Conservation (phyloP, 1,140 invertebrate species). For the Eulimnadia texana region DNA sequence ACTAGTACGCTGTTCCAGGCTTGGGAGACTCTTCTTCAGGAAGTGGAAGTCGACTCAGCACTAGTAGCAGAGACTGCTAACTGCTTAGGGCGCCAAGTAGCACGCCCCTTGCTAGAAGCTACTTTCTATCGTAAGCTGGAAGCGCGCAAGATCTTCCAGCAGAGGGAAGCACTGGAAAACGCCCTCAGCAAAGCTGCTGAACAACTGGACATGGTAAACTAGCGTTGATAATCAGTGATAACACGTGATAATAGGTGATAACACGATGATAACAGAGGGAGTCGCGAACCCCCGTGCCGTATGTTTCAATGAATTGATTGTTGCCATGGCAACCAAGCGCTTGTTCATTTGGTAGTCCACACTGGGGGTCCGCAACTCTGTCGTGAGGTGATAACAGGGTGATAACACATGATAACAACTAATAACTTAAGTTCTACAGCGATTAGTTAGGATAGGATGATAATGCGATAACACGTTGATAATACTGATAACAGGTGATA, state of each 20-base stretch:
- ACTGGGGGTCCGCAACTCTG: not conserved
- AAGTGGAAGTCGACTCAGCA: slow-evolving; percentile 82
- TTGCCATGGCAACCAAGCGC: too few relatives aligned
- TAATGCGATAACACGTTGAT: too few relatives aligned
- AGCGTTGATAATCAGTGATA: not conserved
- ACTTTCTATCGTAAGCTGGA: slow-evolving; percentile 87
- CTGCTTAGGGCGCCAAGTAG: slow-evolving; percentile 66
- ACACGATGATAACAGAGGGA: too few relatives aligned
- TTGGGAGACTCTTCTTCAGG: slow-evolving; percentile 82
- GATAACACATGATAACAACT: too few relatives aligned
- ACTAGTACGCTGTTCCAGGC: slow-evolving; percentile 69
- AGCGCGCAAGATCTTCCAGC: slow-evolving; percentile 75
- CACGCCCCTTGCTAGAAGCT: slow-evolving; percentile 70
- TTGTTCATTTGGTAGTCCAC: too few relatives aligned
- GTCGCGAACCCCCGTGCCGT: too few relatives aligned
- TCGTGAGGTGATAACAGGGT: not conserved
- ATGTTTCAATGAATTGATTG: too few relatives aligned
- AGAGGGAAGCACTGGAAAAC: slow-evolving; percentile 80
- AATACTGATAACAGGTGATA: too few relatives aligned
- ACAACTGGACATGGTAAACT: slow-evolving; percentile 58
- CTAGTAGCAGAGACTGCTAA: slow-evolving; percentile 73
- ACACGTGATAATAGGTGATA: too few relatives aligned
- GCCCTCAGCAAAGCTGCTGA: slow-evolving; percentile 79
- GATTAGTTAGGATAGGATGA: too few relatives aligned
- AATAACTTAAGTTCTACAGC: too few relatives aligned